phyloP scores from a whole-genome alignment of 2,113 vertebrate species.

The Hassar affinis region DNA sequence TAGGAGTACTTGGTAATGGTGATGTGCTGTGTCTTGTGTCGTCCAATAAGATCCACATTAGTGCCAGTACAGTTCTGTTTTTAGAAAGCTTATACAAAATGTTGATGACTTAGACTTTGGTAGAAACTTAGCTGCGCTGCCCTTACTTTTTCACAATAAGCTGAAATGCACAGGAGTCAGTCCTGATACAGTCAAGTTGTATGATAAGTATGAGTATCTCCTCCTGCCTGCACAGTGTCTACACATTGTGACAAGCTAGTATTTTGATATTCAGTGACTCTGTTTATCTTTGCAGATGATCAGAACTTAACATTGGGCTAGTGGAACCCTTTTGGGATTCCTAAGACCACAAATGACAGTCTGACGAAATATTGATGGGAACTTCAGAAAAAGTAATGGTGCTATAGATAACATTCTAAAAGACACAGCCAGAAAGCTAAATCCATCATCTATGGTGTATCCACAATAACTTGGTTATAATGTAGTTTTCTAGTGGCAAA shows the following conservation, averaged over 20 bases:
- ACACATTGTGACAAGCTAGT: neutral
- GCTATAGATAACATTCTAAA: neutral
- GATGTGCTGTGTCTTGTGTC: neutral
- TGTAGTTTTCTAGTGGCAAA: neutral
- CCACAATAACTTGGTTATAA: neutral
- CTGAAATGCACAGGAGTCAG: neutral
- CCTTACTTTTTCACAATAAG: neutral
- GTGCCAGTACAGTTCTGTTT: neutral
- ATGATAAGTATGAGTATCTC: neutral
- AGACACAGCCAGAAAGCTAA: neutral
- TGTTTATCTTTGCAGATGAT: neutral
- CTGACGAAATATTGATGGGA: neutral
- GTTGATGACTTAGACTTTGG: neutral
- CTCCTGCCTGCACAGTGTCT: neutral
- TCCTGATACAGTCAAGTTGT: neutral
- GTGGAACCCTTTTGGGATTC: neutral
- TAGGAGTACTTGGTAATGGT: neutral
- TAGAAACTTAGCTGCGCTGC: neutral
- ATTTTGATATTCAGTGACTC: neutral
- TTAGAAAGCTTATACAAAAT: neutral
- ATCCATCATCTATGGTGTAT: conserved; percentile 4
- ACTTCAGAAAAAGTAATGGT: neutral
- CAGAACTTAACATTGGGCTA: neutral
- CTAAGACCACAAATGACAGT: neutral
- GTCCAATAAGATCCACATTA: neutral